A percentile compares a stretch with the other conserved stretches of the same genome.
Conservation (phyloP, 2,888 invertebrate genomes). For the Agrenia bidenticulata region DNA sequence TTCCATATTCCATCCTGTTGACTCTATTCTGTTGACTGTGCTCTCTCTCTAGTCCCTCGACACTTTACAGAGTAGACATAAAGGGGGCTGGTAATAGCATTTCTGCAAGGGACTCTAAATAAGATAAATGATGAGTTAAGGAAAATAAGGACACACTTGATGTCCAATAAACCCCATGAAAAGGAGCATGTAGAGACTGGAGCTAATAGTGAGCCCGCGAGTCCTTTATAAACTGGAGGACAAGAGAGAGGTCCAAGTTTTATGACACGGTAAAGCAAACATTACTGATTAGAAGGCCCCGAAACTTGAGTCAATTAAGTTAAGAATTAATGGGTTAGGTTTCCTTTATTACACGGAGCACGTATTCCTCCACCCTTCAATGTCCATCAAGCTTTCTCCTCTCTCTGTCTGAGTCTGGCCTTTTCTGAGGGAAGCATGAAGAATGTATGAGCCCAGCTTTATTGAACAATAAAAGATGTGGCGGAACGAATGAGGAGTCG, state of each 20-base stretch:
- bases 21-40: no score
- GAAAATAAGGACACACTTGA: background rate
- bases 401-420: background rate
- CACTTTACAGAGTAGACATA: background rate
- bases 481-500: slow-evolving; percentile 44
- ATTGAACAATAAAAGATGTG: slow-evolving; percentile 46
- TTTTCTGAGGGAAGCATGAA: background rate
- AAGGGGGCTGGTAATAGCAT: background rate
- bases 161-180: no score
- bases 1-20: no score
- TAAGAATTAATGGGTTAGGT: slow-evolving; percentile 43
- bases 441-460: slow-evolving; percentile 24
- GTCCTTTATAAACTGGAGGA: no score
- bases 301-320: slow-evolving; percentile 46
- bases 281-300: slow-evolving; percentile 47
- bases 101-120: no score
- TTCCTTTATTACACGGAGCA: slow-evolving; percentile 11
- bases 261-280: slow-evolving; percentile 47
- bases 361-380: background rate
- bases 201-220: background rate
- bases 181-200: no score
- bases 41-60: no score
- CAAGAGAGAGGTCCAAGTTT: slow-evolving; percentile 22
- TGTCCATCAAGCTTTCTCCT: background rate
- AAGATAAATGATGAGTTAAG: background rate